A percentile compares a stretch with the other conserved stretches of the same genome.
Evolutionary conservation across 1,140 invertebrate genomes (phyloP).

Genomic region (Globodera rostochiensis): DNA sequence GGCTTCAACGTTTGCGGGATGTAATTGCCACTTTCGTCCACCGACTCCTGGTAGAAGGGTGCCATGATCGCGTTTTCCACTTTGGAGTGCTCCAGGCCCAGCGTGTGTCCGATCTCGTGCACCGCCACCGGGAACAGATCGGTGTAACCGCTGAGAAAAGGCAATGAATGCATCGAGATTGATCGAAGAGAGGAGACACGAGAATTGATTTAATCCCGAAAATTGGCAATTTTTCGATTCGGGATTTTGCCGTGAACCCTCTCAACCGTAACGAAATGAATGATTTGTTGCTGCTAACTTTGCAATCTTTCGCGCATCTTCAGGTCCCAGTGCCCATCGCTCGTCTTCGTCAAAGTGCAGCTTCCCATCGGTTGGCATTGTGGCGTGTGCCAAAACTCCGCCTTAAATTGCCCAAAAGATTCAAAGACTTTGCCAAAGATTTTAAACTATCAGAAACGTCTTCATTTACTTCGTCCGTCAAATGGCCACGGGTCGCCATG

Average conservation of each 20-base stretch:
- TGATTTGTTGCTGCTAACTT: constrained; percentile 28
- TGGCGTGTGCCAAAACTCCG: constrained; percentile 62
- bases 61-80: constrained; percentile 63
- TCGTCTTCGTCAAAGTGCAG: constrained; percentile 63
- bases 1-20: constrained; percentile 47
- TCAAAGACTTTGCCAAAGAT: background rate
- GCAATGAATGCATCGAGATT: too few species aligned
- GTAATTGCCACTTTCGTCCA: constrained; percentile 44
- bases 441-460: background rate
- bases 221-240: constrained; percentile 18
- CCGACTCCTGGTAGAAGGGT: constrained; percentile 61
- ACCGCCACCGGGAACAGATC: constrained; percentile 63
- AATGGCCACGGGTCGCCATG: constrained; percentile 63
- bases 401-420: constrained; percentile 36
- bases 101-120: constrained; percentile 58
- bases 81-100: constrained; percentile 55
- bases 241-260: too few species aligned
- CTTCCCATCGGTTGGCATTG: constrained; percentile 62
- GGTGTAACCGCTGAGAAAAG: constrained; percentile 51
- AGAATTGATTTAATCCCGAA: background rate
- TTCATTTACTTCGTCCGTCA: constrained; percentile 53
- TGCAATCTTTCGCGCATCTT: constrained; percentile 54
- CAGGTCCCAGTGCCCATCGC: constrained; percentile 59
- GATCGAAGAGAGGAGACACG: too few species aligned
- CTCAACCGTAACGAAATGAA: background rate